Evolutionary conservation across 2,797 vertebrate species (phyloP).

Genomic region (Xerus rutilus): DNA sequence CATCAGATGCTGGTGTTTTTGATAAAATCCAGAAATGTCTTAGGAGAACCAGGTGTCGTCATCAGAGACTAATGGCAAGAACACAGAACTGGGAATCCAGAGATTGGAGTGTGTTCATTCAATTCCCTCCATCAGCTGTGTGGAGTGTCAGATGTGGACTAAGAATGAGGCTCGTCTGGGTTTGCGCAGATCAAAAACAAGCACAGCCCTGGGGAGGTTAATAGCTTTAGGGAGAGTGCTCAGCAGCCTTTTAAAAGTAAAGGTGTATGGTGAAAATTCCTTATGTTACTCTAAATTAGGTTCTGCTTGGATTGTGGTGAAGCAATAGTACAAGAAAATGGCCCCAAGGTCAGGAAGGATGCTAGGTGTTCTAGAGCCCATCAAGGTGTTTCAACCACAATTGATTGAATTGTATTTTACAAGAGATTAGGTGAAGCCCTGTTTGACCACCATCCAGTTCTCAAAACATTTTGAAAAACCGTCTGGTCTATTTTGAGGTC

Average conservation of each 20-base stretch:
- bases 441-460: not conserved
- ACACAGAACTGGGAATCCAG: not conserved
- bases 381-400: not conserved
- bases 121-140: not conserved
- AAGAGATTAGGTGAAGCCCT: not conserved
- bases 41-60: not conserved
- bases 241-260: not conserved
- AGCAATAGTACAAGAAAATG: not conserved
- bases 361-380: not conserved
- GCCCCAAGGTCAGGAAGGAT: not conserved
- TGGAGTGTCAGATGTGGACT: not conserved
- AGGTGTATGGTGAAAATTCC: not conserved
- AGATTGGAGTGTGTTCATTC: not conserved
- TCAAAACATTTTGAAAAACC: conserved; percentile 21
- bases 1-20: conserved; percentile 24
- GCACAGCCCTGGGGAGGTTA: not conserved
- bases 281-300: not conserved
- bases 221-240: not conserved
- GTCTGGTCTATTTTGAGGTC: not conserved
- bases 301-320: not conserved
- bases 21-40: not conserved
- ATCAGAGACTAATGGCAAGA: not conserved
- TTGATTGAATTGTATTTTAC: not conserved
- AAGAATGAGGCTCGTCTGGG: not conserved
- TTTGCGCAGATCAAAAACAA: not conserved